Percentiles rank a stretch among this genome's conserved stretches.
Evolutionary conservation across 2,113 vertebrate species (phyloP).

Genomic region (Crypturellus undulatus): DNA sequence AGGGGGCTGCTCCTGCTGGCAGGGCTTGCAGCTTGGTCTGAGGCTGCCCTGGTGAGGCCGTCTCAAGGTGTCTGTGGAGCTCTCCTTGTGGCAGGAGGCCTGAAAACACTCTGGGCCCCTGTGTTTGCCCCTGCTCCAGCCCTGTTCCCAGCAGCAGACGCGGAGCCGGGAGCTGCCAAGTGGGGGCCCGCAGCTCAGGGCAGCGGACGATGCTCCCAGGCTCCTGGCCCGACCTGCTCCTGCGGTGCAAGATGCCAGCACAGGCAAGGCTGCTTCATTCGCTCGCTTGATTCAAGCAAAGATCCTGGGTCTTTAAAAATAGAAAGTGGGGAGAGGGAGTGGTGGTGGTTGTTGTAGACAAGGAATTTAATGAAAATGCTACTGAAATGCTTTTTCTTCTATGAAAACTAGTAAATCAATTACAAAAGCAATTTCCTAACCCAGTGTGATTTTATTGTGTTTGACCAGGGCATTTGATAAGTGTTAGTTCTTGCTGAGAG

Average conservation of each 20-base stretch:
- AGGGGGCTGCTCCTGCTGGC: background rate
- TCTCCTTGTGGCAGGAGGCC: background rate
- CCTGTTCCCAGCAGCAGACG: background rate
- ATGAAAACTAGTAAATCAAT: slow-evolving; percentile 77
- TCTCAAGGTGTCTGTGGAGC: background rate
- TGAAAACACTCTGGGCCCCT: background rate
- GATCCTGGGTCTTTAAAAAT: slow-evolving; percentile 46
- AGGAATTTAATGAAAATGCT: slow-evolving; percentile 75
- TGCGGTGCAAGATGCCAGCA: background rate
- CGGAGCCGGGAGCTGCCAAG: background rate
- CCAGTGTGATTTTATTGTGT: slow-evolving; percentile 76
- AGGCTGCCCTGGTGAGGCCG: background rate
- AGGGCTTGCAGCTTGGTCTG: background rate
- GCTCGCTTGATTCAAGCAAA: background rate
- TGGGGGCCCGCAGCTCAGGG: too few relatives aligned
- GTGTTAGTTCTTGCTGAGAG: slow-evolving; percentile 74
- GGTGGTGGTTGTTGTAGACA: slow-evolving; percentile 49
- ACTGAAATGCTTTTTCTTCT: slow-evolving; percentile 70
- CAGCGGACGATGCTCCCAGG: background rate
- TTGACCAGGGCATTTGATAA: slow-evolving; percentile 76
- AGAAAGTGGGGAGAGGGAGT: background rate
- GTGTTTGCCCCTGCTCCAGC: background rate
- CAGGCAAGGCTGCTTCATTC: background rate
- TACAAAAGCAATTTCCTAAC: slow-evolving; percentile 76
- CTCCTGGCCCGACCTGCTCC: background rate